Conservation (phyloP, 2,797 vertebrate species). For the Acridotheres tristis region DNA sequence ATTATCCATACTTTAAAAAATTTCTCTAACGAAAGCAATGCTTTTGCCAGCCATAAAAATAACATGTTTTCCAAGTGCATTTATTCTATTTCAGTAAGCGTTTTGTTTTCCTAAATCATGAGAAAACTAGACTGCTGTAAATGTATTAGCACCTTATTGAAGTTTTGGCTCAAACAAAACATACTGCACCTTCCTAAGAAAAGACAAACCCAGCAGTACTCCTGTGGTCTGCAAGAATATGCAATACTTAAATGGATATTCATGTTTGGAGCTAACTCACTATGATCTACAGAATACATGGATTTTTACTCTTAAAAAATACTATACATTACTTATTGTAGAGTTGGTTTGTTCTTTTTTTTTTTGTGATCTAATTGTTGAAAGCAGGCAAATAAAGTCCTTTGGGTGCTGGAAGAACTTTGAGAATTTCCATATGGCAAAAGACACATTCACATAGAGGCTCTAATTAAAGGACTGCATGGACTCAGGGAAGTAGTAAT, state of each 20-base stretch:
- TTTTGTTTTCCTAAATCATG: neutral
- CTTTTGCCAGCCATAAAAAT: neutral
- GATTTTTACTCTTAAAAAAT: neutral
- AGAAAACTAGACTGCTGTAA: neutral
- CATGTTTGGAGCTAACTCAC: neutral
- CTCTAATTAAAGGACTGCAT: neutral
- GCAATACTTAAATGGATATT: neutral
- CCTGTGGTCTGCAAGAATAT: neutral
- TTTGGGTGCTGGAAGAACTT: neutral
- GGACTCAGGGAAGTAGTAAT: neutral
- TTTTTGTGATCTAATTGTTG: neutral
- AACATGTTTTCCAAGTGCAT: neutral
- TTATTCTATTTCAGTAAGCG: neutral
- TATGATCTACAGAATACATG: neutral
- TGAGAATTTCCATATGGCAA: neutral
- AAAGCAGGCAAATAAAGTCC: neutral
- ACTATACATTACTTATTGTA: neutral
- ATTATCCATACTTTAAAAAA: neutral
- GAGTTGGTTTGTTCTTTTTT: neutral
- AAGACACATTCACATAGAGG: neutral
- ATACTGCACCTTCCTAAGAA: neutral
- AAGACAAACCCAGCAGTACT: neutral
- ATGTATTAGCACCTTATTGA: neutral
- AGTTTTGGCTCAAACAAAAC: neutral
- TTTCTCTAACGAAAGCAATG: neutral